Evolutionary conservation across 2,888 invertebrate species (phyloP), one percentile per base, ranked within the genome.

Genomic region (Calameuta filiformis): DNA sequence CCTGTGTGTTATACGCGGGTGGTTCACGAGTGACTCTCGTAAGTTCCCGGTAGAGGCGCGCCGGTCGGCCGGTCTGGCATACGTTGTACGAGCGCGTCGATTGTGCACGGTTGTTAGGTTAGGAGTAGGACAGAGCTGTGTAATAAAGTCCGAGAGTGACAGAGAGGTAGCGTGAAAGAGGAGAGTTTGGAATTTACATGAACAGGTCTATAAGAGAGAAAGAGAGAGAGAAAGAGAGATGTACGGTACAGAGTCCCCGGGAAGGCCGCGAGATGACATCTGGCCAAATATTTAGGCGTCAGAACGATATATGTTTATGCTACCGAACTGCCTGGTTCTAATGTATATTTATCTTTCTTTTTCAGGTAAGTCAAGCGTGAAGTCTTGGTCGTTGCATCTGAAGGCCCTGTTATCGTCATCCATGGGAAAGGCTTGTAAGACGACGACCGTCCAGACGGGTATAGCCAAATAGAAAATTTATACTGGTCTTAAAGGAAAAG

Each of bases 231-330:
- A 12, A 3, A 4, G 40, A 15, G 40, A 6, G 15, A 9, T 0
- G 40, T 15, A 56, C 4, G 15, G 23, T 56, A 76, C 31, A 69
- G 71, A 80, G 73, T 75, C 79, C 68, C 73, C 34, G 56, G 77
- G 79, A 81, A 79, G 82, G 75, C 79, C 75, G 31, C 40, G 76
- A 76, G 81, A 82, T 84, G 86, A 86, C 86, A 82, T 85, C 82
- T 83, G 85, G 83, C 82, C 82, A 89, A 89, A 89, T 89, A 89
- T 89, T 88, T 88, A 86, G 86, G 81, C 82, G 82, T 80, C 73
- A 78, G 74, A 76, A 80, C 81, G 81, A 86, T 81, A 85, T 83
- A 79, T 82, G 82, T 85, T 83, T 83, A 76, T 82, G 76, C 75
- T 78, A 68, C 76, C 75, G 35, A 34, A 69, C 69, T 73, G 56